Conservation (phyloP, 2,113 vertebrate genomes). For the Pimephales promelas region DNA sequence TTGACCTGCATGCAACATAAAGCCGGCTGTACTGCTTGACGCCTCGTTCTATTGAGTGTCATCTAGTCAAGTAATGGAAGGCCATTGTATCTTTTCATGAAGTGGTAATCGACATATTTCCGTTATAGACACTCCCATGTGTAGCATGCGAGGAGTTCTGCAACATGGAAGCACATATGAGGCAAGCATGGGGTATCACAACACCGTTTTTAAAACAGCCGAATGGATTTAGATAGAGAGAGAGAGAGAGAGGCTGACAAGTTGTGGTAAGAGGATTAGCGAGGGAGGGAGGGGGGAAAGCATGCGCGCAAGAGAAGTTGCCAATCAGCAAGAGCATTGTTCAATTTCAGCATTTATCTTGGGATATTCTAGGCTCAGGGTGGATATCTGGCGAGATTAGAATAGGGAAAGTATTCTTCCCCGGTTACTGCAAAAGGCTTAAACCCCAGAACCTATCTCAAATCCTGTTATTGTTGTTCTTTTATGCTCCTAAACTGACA, state of each 20-base stretch:
- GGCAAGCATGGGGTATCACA: constrained; percentile 42
- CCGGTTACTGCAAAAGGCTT: constrained; percentile 74
- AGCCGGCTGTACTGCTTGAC: neutral
- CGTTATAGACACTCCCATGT: neutral
- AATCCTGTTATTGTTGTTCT: constrained; percentile 63
- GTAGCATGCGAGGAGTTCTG: neutral
- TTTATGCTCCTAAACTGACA: constrained; percentile 49
- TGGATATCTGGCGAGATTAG: constrained; percentile 80
- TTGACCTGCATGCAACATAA: neutral
- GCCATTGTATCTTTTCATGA: neutral
- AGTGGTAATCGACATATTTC: neutral
- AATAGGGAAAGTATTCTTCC: constrained; percentile 71
- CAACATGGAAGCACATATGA: constrained; percentile 34
- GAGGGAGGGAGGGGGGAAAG: neutral
- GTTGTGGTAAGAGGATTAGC: constrained; percentile 60
- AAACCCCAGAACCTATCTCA: constrained; percentile 70
- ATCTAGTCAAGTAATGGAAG: neutral
- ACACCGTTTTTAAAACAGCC: constrained; percentile 41
- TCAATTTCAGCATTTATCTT: constrained; percentile 81
- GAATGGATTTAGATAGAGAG: constrained; percentile 66
- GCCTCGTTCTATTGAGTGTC: neutral
- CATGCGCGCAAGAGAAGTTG: constrained; percentile 62
- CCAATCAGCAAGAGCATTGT: constrained; percentile 79
- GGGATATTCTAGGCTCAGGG: constrained; percentile 78
- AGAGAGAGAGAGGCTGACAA: constrained; percentile 65